Evolutionary conservation across 2,113 vertebrate species (phyloP), one percentile per base, ranked within the genome.

Genomic region (Pangasianodon hypophthalmus): DNA sequence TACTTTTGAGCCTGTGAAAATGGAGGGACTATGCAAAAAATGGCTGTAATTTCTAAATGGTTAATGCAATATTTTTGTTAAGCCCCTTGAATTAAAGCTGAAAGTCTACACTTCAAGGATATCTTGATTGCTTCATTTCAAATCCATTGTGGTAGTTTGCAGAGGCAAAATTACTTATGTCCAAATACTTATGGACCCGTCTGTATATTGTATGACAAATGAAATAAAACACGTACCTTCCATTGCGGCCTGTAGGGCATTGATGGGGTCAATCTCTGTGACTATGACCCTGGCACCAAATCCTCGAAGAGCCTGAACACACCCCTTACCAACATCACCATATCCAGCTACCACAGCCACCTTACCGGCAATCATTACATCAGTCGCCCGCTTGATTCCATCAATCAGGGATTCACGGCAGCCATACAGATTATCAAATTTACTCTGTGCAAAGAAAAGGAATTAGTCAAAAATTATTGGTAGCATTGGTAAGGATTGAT

Each of bases 331-430:
- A 37, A 99, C 98, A 0, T 99, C 98, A 0, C 98, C 98, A 0
- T 99, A 99, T 0, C 98, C 98, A 0, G 98, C 98, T 71, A 99
- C 98, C 2, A 99, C 96, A 0, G 98, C 98, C 1, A 99, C 98
- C 86, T 99, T 99, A 1, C 98, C 98, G 0, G 98, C 98, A 44
- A 99, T 99, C 98, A 99, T 99, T 80, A 99, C 98, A 8, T 99
- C 98, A 0, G 98, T 99, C 89, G 98, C 98, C 44, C 98, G 95
- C 93, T 99, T 99, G 96, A 99, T 99, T 67, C 98, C 98, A 54
- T 99, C 98, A 0, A 99, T 98, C 90, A 99, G 97, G 54, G 98
- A 99, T 95, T 99, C 98, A 58, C 98, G 96, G 96, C 98, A 99
- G 89, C 98, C 98, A 84, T 99, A 99, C 60, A 99, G 96, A 96